Evolutionary conservation across 23 tunicate genomes (phyloP).

Genomic region (Ciona savignyi): DNA sequence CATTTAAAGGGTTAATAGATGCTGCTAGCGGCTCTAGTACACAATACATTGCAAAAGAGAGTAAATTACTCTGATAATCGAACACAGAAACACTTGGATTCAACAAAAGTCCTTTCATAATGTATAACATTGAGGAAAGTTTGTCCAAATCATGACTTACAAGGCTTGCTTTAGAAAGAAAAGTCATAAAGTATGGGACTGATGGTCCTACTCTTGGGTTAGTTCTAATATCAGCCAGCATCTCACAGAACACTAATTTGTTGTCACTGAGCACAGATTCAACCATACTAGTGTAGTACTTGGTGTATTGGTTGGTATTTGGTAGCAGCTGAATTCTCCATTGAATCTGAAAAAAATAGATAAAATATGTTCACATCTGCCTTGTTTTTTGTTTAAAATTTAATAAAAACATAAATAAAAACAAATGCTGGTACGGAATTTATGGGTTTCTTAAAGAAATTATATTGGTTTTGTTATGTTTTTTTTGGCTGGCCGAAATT

Average conservation of each 20-base stretch:
- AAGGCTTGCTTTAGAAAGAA: slow-evolving; percentile 33
- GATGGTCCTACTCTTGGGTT: slow-evolving; percentile 46
- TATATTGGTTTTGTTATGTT: not conserved
- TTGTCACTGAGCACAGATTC: slow-evolving; percentile 53
- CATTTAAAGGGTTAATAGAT: slow-evolving; percentile 75
- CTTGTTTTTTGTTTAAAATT: too few relatives aligned
- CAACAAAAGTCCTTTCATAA: slow-evolving; percentile 26
- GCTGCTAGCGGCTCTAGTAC: slow-evolving; percentile 78
- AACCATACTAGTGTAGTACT: slow-evolving; percentile 36
- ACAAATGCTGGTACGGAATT: too few relatives aligned
- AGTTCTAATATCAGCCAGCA: slow-evolving; percentile 34
- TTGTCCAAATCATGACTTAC: slow-evolving; percentile 76
- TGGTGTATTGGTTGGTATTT: not conserved
- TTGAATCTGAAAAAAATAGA: too few relatives aligned
- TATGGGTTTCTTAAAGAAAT: not conserved
- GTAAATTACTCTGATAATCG: slow-evolving; percentile 37
- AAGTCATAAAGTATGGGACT: slow-evolving; percentile 43
- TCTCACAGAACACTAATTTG: slow-evolving; percentile 18
- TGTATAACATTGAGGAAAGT: slow-evolving; percentile 37
- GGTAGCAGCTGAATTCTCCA: not conserved
- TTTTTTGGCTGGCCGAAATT: too few relatives aligned
- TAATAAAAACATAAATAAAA: too few relatives aligned
- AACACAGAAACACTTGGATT: slow-evolving; percentile 28
- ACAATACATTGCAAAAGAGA: slow-evolving; percentile 57
- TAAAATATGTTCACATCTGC: too few relatives aligned